phyloP scores from a whole-genome alignment of 2,888 invertebrate genomes.

The Axea sp. region DNA sequence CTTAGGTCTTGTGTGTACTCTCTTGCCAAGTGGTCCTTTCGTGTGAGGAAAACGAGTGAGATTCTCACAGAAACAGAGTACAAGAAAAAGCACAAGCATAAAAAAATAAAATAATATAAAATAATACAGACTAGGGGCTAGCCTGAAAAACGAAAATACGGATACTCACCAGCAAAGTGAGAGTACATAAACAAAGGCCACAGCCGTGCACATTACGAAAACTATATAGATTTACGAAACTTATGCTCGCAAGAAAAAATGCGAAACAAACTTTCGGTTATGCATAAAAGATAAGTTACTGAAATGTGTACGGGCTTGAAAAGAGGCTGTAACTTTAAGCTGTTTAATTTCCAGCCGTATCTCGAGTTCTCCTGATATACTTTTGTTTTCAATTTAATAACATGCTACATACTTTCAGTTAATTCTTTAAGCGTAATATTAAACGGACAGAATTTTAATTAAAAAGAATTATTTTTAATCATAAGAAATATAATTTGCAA shows the following conservation, averaged over 20 bases:
- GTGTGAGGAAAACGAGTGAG: constrained; percentile 40
- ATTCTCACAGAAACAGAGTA: constrained; percentile 22
- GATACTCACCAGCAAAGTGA: constrained; percentile 4
- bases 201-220: constrained; percentile 48
- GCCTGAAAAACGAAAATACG: constrained; percentile 24
- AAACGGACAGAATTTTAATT: constrained; percentile 32
- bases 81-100: constrained; percentile 23
- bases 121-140: constrained; percentile 1
- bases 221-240: constrained; percentile 42
- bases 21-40: constrained; percentile 55
- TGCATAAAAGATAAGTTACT: constrained; percentile 54
- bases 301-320: constrained; percentile 45
- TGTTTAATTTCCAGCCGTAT: constrained; percentile 36
- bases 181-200: constrained; percentile 54
- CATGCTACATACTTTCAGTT: constrained; percentile 2
- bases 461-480: too few relatives aligned
- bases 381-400: constrained; percentile 40
- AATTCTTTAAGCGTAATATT: constrained; percentile 11
- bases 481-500: too few relatives aligned
- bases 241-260: constrained; percentile 49
- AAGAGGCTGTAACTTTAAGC: constrained; percentile 42
- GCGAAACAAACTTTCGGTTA: constrained; percentile 47
- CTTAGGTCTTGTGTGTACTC: constrained; percentile 50
- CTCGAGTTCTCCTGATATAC: not conserved
- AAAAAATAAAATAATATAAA: constrained; percentile 35